Conservation (phyloP, 1,140 invertebrate genomes). For the Agrilus planipennis region DNA sequence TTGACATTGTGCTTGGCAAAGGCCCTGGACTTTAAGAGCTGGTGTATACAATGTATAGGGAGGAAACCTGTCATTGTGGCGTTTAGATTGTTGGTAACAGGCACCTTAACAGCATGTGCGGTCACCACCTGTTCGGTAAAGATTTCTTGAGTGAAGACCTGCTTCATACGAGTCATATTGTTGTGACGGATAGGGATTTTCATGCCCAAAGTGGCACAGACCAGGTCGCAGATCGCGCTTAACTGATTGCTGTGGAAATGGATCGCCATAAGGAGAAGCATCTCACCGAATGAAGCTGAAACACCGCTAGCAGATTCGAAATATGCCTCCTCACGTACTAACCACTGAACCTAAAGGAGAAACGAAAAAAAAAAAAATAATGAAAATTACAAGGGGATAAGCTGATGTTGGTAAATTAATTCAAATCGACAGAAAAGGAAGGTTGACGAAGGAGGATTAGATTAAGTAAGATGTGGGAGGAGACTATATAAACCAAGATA, state of each 20-base stretch:
- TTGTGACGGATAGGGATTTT: slow-evolving; percentile 86
- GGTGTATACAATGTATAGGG: slow-evolving; percentile 95
- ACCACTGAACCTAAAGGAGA: slow-evolving; percentile 55
- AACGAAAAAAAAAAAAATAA: too few species aligned
- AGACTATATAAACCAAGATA: background rate
- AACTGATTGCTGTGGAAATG: slow-evolving; percentile 94
- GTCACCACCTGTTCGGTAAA: slow-evolving; percentile 97
- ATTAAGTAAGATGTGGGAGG: too few species aligned
- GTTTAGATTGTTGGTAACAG: slow-evolving; percentile 82
- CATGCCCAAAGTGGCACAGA: slow-evolving; percentile 90
- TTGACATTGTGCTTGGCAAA: slow-evolving; percentile 94
- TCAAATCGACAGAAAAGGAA: too few species aligned
- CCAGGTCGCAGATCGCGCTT: slow-evolving; percentile 82
- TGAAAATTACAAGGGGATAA: too few species aligned
- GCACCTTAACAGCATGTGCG: slow-evolving; percentile 88
- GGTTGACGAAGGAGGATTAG: too few species aligned
- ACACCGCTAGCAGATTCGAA: slow-evolving; percentile 68
- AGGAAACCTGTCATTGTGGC: slow-evolving; percentile 84
- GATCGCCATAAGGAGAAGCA: slow-evolving; percentile 90
- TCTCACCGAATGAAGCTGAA: slow-evolving; percentile 85
- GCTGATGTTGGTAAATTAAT: too few species aligned
- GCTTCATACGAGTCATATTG: slow-evolving; percentile 82
- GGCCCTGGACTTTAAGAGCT: slow-evolving; percentile 84
- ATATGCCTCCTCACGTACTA: slow-evolving; percentile 80
- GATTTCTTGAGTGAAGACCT: slow-evolving; percentile 93